These are phyloP conservation scores for Nomada hirtipes DNA, from an alignment of 2,888 invertebrate genomes.

Conservation along the genomic window DNA sequence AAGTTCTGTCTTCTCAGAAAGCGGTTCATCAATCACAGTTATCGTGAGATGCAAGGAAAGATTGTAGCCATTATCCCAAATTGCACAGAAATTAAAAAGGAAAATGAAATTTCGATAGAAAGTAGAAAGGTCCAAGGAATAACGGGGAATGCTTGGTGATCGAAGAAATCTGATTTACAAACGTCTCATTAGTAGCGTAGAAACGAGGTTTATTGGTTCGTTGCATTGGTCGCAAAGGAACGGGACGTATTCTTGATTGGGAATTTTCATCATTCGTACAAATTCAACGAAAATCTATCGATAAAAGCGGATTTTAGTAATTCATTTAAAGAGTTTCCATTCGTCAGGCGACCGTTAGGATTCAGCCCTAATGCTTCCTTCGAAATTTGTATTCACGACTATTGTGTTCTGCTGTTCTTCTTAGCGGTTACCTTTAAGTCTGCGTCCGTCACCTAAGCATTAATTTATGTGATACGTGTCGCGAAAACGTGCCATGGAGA, in stretches of 20 bases:
- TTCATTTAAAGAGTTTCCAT: neutral
- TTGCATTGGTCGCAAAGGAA: neutral
- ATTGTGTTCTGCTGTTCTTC: slow-evolving; percentile 33
- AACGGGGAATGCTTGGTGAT: slow-evolving; percentile 4
- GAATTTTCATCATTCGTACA: neutral
- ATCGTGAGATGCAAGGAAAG: too few relatives aligned
- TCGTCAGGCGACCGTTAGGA: slow-evolving; percentile 33
- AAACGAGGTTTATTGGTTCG: slow-evolving; percentile 6
- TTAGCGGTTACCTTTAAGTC: slow-evolving; percentile 38
- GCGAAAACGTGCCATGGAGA: neutral
- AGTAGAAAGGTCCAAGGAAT: neutral
- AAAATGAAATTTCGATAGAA: too few relatives aligned
- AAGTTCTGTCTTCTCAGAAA: too few relatives aligned
- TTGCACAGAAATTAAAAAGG: neutral
- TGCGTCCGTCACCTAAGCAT: slow-evolving; percentile 16
- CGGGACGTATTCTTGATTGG: neutral
- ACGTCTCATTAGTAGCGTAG: slow-evolving; percentile 2
- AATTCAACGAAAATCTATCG: neutral
- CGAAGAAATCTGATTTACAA: neutral
- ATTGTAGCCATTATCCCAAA: neutral
- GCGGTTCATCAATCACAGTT: too few relatives aligned
- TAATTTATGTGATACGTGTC: slow-evolving; percentile 31
- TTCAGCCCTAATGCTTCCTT: slow-evolving; percentile 44
- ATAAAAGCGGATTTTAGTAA: slow-evolving; percentile 7
- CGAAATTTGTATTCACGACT: slow-evolving; percentile 55